Evolutionary conservation across 1,140 invertebrate genomes (phyloP), one percentile per base, ranked within the genome.

Genomic region (Drosophila tristis): DNA sequence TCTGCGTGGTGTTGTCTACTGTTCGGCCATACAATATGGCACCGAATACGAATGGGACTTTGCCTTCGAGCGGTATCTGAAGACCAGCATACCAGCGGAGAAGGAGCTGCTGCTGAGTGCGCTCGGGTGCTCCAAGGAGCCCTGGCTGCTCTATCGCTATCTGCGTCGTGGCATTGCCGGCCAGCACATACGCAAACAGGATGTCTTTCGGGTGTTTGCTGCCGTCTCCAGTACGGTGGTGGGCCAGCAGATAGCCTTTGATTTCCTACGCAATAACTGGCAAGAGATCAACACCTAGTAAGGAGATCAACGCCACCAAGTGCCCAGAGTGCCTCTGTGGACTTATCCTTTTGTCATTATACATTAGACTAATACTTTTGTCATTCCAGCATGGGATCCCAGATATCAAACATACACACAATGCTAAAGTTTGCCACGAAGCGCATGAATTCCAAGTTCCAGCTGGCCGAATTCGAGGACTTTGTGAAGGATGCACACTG

Each of bases 31-130:
- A 5, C 93, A 95, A 58, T 94, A 95, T 11, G 97, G 97, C 2
- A 95, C 95, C 0, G 94, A 96, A 59, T 92, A 94, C 4, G 97
- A 98, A 84, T 98, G 97, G 97, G 93, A 97, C 29, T 98, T 98
- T 90, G 94, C 95, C 0, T 97, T 96, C 94, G 93, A 96, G 43
- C 93, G 95, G 15, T 98, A 97, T 80, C 77, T 94, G 11, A 94
- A 94, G 4, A 94, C 96, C 0, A 95, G 95, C 65, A 95, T 97
- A 0, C 96, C 95, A 0, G 94, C 95, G 0, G 97, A 98, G 84
- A 95, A 96, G 79, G 95, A 96, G 61, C 89, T 95, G 7, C 91
- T 98, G 5, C 91, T 98, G 0, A 93, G 93, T n/a, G 95, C 97
- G 0, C 91, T 98, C 7, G 96, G 96, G 0, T 98, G 97, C 76